Evolutionary conservation across 1,140 invertebrate species (phyloP).

Genomic region (Drosophila oshimai): DNA sequence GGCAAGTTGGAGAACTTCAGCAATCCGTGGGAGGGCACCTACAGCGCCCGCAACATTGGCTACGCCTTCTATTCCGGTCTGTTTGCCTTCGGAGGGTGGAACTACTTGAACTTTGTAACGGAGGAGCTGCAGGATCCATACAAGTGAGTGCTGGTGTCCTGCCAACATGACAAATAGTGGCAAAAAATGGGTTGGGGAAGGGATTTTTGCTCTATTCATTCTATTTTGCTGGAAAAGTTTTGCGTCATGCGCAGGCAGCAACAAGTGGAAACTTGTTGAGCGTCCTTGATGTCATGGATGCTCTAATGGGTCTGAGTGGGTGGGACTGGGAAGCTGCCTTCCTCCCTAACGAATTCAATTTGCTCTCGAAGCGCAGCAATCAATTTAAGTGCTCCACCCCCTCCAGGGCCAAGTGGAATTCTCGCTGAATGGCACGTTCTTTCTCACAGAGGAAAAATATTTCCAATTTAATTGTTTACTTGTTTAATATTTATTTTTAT

Average conservation of each 20-base stretch:
- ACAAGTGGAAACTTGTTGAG: slow-evolving; percentile 73
- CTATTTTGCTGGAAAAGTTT: too few relatives aligned
- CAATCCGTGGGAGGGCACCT: slow-evolving; percentile 88
- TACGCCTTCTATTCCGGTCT: slow-evolving; percentile 96
- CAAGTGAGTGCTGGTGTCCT: slow-evolving; percentile 86
- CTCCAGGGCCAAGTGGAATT: neutral
- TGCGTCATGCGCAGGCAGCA: slow-evolving; percentile 69
- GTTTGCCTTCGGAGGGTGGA: slow-evolving; percentile 98
- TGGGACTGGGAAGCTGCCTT: neutral
- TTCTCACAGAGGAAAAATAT: neutral
- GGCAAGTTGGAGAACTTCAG: slow-evolving; percentile 89
- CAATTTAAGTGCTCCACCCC: slow-evolving; percentile 58
- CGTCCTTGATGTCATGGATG: slow-evolving; percentile 45
- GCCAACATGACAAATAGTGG: slow-evolving; percentile 49
- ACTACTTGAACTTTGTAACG: slow-evolving; percentile 96
- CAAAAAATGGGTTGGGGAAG: neutral
- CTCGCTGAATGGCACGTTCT: slow-evolving; percentile 14
- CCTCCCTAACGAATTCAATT: slow-evolving; percentile 74
- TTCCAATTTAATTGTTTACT: neutral
- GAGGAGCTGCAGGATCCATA: slow-evolving; percentile 97
- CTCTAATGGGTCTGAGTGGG: neutral
- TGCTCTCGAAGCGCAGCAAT: slow-evolving; percentile 46
- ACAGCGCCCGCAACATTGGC: slow-evolving; percentile 86
- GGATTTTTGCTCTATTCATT: slow-evolving; percentile 17
- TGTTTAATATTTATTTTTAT: too few relatives aligned